Percentiles rank a stretch among this genome's conserved stretches.
These are phyloP conservation scores for Takifugu rubripes DNA, from an alignment of 2,797 vertebrate genomes.

Conservation along the genomic window DNA sequence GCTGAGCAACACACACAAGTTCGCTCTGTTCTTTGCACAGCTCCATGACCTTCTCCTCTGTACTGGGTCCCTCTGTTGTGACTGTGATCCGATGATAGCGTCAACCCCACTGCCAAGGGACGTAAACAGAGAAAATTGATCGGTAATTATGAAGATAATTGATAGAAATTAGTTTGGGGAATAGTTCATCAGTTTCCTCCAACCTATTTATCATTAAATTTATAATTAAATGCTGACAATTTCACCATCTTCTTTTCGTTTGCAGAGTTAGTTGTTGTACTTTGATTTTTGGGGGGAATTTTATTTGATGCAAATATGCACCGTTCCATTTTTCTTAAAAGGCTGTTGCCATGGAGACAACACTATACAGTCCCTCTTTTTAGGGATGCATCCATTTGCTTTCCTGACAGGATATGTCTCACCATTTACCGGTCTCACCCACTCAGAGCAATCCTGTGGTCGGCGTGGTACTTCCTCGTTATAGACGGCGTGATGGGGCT, in stretches of 20 bases:
- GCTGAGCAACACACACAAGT: neutral
- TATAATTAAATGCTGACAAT: no score
- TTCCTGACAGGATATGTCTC: conserved; percentile 54
- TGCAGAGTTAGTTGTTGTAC: neutral
- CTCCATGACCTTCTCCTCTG: conserved; percentile 27
- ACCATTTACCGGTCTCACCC: conserved; percentile 43
- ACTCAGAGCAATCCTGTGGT: conserved; percentile 38
- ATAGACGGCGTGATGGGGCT: conserved; percentile 36
- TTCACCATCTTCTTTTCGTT: no score
- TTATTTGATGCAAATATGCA: no score
- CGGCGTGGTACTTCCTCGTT: conserved; percentile 6
- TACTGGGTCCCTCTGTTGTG: conserved; percentile 52
- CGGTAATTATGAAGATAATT: neutral
- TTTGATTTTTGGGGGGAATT: neutral
- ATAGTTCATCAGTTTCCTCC: neutral
- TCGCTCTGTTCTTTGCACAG: conserved; percentile 54
- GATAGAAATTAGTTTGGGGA: neutral
- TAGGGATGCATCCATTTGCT: conserved; percentile 24
- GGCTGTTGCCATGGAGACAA: conserved; percentile 52
- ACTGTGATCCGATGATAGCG: conserved; percentile 46
- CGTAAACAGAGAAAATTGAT: no score
- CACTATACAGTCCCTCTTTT: conserved; percentile 9
- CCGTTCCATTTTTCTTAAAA: conserved; percentile 2
- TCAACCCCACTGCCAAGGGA: neutral
- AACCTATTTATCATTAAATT: no score